phyloP scores from a whole-genome alignment of 2,888 invertebrate genomes.

The Ceriagrion tenellum region DNA sequence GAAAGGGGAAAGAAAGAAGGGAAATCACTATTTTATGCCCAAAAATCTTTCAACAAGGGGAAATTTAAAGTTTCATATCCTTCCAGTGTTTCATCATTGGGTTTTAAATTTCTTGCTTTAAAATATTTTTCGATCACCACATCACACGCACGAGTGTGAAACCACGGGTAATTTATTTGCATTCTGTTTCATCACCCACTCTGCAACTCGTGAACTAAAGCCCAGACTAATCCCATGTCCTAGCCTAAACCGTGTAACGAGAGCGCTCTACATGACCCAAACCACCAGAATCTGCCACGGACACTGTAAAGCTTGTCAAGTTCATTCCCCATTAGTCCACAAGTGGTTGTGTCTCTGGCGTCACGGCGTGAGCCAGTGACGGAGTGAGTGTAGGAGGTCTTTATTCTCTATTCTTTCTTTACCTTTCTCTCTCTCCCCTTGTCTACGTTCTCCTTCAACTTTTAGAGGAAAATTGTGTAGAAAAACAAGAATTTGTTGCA shows the following conservation, averaged over 20 bases:
- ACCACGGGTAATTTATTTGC: not conserved
- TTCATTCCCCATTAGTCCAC: constrained; percentile 53
- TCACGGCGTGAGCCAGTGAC: not conserved
- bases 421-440: not conserved
- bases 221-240: not conserved
- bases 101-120: too few species aligned
- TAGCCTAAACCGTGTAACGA: not conserved
- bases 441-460: not conserved
- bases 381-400: not conserved
- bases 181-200: not conserved
- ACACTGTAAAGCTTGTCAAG: constrained; percentile 24
- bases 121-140: too few species aligned
- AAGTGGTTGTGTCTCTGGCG: constrained; percentile 42
- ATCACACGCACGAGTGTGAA: not conserved
- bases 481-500: too few species aligned
- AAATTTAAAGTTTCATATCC: too few species aligned
- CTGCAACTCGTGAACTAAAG: not conserved
- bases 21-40: too few species aligned
- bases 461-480: too few species aligned
- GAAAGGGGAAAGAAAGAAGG: too few species aligned
- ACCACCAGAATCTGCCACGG: not conserved
- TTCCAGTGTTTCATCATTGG: too few species aligned
- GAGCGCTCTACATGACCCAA: not conserved
- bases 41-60: too few species aligned
- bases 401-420: not conserved